Evolutionary conservation across 2,797 vertebrate genomes (phyloP).

Genomic region (Lacerta bilineata): DNA sequence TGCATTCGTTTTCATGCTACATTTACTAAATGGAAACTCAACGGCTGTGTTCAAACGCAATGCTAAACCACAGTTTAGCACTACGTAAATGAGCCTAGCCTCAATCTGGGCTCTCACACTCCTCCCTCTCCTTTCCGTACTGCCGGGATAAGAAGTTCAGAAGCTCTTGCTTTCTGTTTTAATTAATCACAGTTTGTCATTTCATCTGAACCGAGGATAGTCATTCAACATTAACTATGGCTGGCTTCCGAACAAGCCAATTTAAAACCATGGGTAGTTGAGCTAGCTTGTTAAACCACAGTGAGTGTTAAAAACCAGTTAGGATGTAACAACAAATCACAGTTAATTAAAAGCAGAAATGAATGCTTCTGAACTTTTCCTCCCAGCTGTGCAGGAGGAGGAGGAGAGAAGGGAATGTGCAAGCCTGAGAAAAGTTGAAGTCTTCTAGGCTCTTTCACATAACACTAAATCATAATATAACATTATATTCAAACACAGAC

Average conservation of each 20-base stretch:
- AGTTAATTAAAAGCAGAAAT: not conserved
- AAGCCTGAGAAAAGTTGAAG: no score
- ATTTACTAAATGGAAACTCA: not conserved
- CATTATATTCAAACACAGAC: no score
- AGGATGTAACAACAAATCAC: not conserved
- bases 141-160: not conserved
- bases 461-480: no score
- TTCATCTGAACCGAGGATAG: not conserved
- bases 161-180: not conserved
- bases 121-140: no score
- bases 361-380: not conserved
- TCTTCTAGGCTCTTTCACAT: no score
- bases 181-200: not conserved
- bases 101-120: not conserved
- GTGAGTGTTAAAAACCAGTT: not conserved
- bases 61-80: not conserved
- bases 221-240: no score
- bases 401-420: no score
- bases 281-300: not conserved
- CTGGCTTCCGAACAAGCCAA: no score
- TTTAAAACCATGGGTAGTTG: no score
- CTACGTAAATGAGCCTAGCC: not conserved
- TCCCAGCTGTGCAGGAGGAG: no score
- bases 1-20: not conserved
- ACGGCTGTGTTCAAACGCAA: not conserved